phyloP scores from a whole-genome alignment of 2,888 invertebrate genomes.

The Seira ritae region DNA sequence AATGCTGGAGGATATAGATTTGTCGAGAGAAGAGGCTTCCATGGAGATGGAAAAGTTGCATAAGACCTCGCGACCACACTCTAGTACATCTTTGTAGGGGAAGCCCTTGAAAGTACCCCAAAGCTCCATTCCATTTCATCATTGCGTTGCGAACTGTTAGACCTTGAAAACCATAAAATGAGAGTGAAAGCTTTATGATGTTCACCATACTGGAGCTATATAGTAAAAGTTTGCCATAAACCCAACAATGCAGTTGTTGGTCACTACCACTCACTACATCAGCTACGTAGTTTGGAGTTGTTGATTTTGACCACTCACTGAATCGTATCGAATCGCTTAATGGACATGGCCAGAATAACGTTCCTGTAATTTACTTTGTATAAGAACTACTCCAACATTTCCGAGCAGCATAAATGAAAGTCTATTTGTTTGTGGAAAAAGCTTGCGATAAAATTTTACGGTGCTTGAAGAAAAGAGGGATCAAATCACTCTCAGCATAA shows the following conservation, averaged over 20 bases:
- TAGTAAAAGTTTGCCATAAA: neutral
- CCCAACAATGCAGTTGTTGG: neutral
- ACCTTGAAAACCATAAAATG: neutral
- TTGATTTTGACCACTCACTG: neutral
- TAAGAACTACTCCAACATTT: neutral
- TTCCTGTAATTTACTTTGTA: neutral
- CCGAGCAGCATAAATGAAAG: neutral
- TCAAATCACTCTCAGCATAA: neutral
- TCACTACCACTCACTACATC: too few species aligned
- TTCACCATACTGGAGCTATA: neutral
- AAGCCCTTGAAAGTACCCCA: neutral
- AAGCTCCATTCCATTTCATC: neutral
- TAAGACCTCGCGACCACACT: neutral
- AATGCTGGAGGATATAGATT: neutral
- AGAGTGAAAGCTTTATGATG: neutral
- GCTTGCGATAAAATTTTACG: neutral
- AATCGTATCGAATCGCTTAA: neutral
- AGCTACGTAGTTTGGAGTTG: too few species aligned
- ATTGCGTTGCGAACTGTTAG: neutral
- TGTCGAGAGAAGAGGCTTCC: neutral
- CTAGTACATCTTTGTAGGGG: neutral
- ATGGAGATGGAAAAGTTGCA: neutral
- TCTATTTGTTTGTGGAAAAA: too few species aligned
- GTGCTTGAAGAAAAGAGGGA: neutral
- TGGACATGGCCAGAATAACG: neutral